Base-by-base conservation (phyloP, 2,113 vertebrate species). In the Neotragus moschatus region DNA sequence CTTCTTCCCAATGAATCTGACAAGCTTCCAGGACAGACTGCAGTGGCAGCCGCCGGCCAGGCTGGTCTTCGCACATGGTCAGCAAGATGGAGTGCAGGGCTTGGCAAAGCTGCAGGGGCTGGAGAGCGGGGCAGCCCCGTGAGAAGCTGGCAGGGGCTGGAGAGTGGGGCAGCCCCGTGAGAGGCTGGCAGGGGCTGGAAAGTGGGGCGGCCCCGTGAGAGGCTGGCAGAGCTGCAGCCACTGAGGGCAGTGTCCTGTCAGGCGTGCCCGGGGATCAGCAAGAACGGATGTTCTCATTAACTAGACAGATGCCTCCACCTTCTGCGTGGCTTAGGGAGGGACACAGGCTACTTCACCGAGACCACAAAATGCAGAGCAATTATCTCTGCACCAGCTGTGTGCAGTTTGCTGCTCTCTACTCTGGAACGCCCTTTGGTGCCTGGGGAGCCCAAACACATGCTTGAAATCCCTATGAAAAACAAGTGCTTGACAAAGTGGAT, bases 51-150 rank as follows among this genome's bases (percentile, higher is more conserved):
- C 99, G 98, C 97, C 98, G 99, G 55, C 98, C 97, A 53, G 99
- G 99, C 97, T 99, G 95, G 97, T 99, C 99, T 98, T 99, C 99
- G 51, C 99, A 99, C 98, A 99, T 99, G 94, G 98, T 99, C 98
- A 99, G 98, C 86, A 99, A 98, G 82, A 99, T 98, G 56, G 86
- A 97, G 95, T 99, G 99, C 89, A 99, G 96, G n/a, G 99, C 98
- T 96, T 99, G 99, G 63, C 98, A 98, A 90, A 99, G 99, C 98
- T 99, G 99, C 96, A 99, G 98, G 10, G 99, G 99, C 99, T 99
- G 98, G 77, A 77, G 84, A 86, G 58, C 1, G 3, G 8, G 19
- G 36, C 26, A 23, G 36, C 45, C 7, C 12, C 30, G n/a, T n/a
- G n/a, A n/a, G n/a, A n/a, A n/a, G n/a, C n/a, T n/a, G n/a, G n/a